A percentile compares a stretch with the other conserved stretches of the same genome.
These are phyloP conservation scores for Nowickia ferox DNA, from an alignment of 2,888 invertebrate genomes.

Conservation along the genomic window DNA sequence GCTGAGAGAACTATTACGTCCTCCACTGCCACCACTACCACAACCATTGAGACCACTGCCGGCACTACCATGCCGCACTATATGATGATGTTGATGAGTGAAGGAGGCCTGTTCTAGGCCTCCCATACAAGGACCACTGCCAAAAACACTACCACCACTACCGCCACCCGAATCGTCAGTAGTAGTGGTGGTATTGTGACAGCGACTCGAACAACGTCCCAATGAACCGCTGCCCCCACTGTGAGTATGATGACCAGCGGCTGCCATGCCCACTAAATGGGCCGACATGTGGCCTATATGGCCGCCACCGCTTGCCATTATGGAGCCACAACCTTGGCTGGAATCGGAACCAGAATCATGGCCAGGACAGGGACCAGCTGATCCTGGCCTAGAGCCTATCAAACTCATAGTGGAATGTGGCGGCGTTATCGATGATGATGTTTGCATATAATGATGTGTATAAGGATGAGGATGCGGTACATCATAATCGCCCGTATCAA, in stretches of 20 bases:
- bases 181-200: constrained; percentile 80
- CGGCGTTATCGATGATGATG: constrained; percentile 82
- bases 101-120: constrained; percentile 72
- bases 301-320: constrained; percentile 77
- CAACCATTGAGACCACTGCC: constrained; percentile 82
- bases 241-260: constrained; percentile 77
- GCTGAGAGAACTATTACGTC: constrained; percentile 83
- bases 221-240: constrained; percentile 81
- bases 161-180: constrained; percentile 82
- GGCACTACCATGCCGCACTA: constrained; percentile 75
- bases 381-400: constrained; percentile 81
- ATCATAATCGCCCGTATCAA: constrained; percentile 83
- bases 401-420: constrained; percentile 82
- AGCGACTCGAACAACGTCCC: constrained; percentile 82
- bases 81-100: constrained; percentile 78
- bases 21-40: constrained; percentile 78
- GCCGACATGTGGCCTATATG: constrained; percentile 63
- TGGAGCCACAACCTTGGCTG: constrained; percentile 82
- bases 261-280: constrained; percentile 66
- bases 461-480: constrained; percentile 84
- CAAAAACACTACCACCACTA: constrained; percentile 79
- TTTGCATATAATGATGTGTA: constrained; percentile 84
- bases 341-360: constrained; percentile 83
- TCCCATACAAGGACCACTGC: constrained; percentile 76
- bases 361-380: constrained; percentile 82